Percentiles rank a stretch among this genome's conserved stretches.
phyloP scores from a whole-genome alignment of 2,888 invertebrate genomes.

The Cyrtodaria siliqua region DNA sequence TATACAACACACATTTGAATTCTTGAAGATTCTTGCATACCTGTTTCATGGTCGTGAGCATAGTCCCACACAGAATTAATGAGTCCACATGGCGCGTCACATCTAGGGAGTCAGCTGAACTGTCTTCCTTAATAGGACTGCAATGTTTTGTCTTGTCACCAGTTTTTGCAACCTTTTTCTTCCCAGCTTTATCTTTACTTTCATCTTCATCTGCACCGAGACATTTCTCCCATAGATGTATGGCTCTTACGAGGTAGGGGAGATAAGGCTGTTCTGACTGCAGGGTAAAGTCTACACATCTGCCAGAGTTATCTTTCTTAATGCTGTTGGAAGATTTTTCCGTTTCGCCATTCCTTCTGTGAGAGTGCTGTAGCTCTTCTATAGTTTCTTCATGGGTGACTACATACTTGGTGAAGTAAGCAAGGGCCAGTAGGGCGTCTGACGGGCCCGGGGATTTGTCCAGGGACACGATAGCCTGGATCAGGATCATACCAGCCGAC shows the following conservation, averaged over 20 bases:
- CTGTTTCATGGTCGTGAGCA: slow-evolving; percentile 55
- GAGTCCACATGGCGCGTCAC: slow-evolving; percentile 40
- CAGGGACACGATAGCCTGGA: slow-evolving; percentile 32
- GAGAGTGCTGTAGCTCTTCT: slow-evolving; percentile 14
- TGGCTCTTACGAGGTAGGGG: slow-evolving; percentile 54
- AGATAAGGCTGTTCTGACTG: slow-evolving; percentile 49
- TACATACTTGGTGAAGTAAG: slow-evolving; percentile 48
- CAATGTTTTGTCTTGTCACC: not conserved
- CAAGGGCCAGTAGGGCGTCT: slow-evolving; percentile 27
- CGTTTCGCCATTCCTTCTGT: not conserved
- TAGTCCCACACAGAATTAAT: slow-evolving; percentile 50
- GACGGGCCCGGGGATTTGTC: slow-evolving; percentile 21
- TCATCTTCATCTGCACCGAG: slow-evolving; percentile 9
- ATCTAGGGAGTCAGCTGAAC: slow-evolving; percentile 12
- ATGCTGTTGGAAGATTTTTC: not conserved
- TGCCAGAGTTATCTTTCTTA: not conserved
- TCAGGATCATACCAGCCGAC: slow-evolving; percentile 33
- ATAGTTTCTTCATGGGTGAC: slow-evolving; percentile 45
- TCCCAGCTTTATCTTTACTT: not conserved
- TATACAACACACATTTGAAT: too few relatives aligned
- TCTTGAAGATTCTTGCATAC: too few relatives aligned
- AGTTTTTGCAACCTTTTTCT: not conserved
- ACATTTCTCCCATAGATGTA: slow-evolving; percentile 64
- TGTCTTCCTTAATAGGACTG: too few relatives aligned
- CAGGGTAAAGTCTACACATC: slow-evolving; percentile 26